phyloP scores from a whole-genome alignment of 2,113 vertebrate species.

The Riparia riparia region DNA sequence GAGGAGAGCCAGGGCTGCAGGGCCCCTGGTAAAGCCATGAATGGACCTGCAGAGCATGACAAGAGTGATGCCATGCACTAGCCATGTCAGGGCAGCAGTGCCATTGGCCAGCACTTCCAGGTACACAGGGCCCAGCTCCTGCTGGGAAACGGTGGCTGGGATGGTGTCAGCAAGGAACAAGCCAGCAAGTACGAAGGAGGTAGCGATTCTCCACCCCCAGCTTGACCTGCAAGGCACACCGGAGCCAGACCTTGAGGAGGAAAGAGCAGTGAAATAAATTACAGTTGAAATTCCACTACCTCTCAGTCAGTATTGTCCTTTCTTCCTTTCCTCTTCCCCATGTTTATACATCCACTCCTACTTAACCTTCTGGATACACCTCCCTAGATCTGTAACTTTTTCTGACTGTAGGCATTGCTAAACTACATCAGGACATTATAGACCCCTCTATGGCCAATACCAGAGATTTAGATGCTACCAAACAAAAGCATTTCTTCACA shows the following conservation, averaged over 20 bases:
- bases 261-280: constrained; percentile 36
- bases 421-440: not conserved
- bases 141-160: constrained; percentile 71
- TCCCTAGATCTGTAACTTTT: not conserved
- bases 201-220: constrained; percentile 81
- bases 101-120: constrained; percentile 83
- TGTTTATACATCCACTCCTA: not conserved
- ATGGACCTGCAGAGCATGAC: constrained; percentile 74
- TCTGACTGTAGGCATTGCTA: not conserved
- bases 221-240: constrained; percentile 61
- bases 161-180: constrained; percentile 81
- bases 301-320: not conserved
- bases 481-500: not conserved
- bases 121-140: constrained; percentile 77
- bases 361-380: not conserved
- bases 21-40: constrained; percentile 78
- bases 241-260: constrained; percentile 43
- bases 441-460: not conserved
- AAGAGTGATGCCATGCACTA: constrained; percentile 82
- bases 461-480: not conserved
- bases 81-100: constrained; percentile 84
- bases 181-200: constrained; percentile 76
- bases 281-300: not conserved
- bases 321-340: not conserved
- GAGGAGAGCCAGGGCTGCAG: constrained; percentile 74